Percentiles rank a stretch among this genome's conserved stretches.
phyloP scores from a whole-genome alignment of 2,888 invertebrate genomes.

The Lysandra bellargus region DNA sequence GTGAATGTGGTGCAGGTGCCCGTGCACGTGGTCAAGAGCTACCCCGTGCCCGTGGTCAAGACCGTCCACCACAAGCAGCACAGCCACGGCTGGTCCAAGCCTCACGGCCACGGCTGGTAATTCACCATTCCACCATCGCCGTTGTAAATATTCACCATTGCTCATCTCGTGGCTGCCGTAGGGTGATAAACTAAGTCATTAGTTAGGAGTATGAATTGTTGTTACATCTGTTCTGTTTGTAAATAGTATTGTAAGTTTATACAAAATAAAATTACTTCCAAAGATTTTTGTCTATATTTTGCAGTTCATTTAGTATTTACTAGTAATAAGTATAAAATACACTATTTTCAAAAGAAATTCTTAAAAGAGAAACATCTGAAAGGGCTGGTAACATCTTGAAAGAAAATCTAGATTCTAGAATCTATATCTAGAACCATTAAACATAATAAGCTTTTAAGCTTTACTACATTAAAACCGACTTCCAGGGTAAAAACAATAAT shows the following conservation, averaged over 20 bases:
- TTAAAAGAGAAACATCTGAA: neutral
- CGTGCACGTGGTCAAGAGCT: conserved; percentile 66
- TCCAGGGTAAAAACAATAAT: no score
- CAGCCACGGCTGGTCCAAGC: conserved; percentile 44
- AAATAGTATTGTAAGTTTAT: conserved; percentile 70
- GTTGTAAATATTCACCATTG: conserved; percentile 68
- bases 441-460: no score
- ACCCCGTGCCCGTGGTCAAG: conserved; percentile 69
- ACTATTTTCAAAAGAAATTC: neutral
- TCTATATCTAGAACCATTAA: no score
- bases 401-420: no score
- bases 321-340: neutral
- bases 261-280: conserved; percentile 66
- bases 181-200: conserved; percentile 80
- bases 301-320: neutral
- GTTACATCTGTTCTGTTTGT: conserved; percentile 60
- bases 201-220: conserved; percentile 63
- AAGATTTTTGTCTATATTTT: conserved; percentile 56
- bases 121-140: conserved; percentile 29
- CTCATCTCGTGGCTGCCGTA: conserved; percentile 78
- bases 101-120: conserved; percentile 50
- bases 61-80: conserved; percentile 70
- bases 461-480: no score
- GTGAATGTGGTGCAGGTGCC: conserved; percentile 76
- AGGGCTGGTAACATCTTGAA: no score